These are phyloP conservation scores for Merluccius polli DNA, from an alignment of 2,797 vertebrate genomes.

Conservation along the genomic window DNA sequence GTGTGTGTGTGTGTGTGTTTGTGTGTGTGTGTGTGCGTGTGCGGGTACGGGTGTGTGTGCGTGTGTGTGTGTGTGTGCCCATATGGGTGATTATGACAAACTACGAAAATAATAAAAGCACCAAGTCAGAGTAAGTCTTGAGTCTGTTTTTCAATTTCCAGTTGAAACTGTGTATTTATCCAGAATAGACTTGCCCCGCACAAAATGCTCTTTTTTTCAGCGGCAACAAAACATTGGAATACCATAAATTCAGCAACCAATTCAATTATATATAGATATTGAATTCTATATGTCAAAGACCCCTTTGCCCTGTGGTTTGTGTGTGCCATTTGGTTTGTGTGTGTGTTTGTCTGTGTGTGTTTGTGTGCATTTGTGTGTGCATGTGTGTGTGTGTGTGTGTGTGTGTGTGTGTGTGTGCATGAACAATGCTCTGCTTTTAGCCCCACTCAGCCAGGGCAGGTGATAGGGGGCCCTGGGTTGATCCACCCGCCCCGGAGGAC, in stretches of 20 bases:
- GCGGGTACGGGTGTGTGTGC: background rate
- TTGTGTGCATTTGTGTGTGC: background rate
- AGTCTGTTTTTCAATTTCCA: background rate
- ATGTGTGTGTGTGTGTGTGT: constrained; percentile 1
- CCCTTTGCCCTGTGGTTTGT: background rate
- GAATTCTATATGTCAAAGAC: background rate
- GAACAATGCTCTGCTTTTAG: constrained; percentile 39
- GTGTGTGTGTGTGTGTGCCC: constrained; percentile 15
- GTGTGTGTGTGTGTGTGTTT: constrained; percentile 3
- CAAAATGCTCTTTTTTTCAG: background rate
- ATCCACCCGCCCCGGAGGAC: constrained; percentile 59
- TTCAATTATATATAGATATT: background rate
- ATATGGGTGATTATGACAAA: background rate
- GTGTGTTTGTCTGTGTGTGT: background rate
- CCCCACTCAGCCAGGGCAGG: constrained; percentile 29
- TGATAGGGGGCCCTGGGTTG: constrained; percentile 56
- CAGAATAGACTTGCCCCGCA: background rate
- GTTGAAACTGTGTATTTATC: background rate
- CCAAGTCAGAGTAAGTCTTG: background rate
- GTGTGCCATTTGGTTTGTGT: background rate
- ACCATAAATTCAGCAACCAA: background rate
- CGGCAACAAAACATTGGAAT: background rate
- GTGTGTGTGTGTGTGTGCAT: background rate
- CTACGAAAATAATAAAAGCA: background rate
- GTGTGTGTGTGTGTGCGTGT: constrained; percentile 5